phyloP scores from a whole-genome alignment of 2,113 vertebrate genomes.

The Marmota flaviventris region DNA sequence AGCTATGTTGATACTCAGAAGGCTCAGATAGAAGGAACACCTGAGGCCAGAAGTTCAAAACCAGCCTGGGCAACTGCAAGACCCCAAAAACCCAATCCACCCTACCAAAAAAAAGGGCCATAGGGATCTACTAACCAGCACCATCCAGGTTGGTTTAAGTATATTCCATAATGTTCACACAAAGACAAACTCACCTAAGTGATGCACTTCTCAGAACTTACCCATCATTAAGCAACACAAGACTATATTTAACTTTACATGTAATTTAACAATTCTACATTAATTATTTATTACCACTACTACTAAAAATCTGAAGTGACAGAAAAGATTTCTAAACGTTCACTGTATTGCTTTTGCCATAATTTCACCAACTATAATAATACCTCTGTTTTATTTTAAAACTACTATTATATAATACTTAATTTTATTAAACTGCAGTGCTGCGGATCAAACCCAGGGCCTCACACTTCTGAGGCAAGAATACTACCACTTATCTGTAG shows the following conservation, averaged over 20 bases:
- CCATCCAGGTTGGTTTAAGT: background rate
- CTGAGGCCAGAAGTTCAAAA: background rate
- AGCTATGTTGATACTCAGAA: background rate
- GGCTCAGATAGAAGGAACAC: background rate
- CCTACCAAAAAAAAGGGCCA: background rate
- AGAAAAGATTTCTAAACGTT: conserved; percentile 22
- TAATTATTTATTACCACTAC: conserved; percentile 38
- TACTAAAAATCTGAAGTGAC: conserved; percentile 16
- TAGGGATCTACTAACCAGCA: background rate
- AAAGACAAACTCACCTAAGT: background rate
- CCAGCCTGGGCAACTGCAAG: background rate
- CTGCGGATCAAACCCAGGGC: too few relatives aligned
- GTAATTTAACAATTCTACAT: conserved; percentile 30
- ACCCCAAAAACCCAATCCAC: too few relatives aligned
- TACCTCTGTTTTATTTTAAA: conserved; percentile 43
- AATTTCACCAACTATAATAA: conserved; percentile 25
- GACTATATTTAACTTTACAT: background rate
- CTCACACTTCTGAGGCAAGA: too few relatives aligned
- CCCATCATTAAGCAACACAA: background rate
- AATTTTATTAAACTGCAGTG: conserved; percentile 30
- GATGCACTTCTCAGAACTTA: background rate
- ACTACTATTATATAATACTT: background rate
- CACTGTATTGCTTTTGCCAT: background rate
- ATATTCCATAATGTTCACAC: background rate
- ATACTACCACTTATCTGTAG: too few relatives aligned